Percentiles rank a stretch among this genome's conserved stretches.
These are phyloP conservation scores for Schizaphis graminum DNA, from an alignment of 2,888 invertebrate species.

Conservation along the genomic window DNA sequence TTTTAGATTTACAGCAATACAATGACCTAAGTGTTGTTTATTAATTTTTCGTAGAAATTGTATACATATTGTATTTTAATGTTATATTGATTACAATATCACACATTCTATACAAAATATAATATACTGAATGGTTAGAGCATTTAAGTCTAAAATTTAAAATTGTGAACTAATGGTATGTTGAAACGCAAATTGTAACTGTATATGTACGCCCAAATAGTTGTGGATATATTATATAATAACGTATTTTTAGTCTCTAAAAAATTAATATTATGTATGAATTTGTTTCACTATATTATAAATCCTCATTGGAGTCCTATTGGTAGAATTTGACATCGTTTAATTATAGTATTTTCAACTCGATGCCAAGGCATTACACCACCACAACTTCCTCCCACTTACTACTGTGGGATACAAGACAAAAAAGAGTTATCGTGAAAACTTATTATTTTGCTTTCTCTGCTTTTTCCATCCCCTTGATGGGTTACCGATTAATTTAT, in stretches of 20 bases:
- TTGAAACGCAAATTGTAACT: no score
- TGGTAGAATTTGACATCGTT: slow-evolving; percentile 32
- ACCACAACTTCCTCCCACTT: background rate
- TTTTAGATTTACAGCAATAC: no score
- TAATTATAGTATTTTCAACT: slow-evolving; percentile 27
- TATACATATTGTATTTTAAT: no score
- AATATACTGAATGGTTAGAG: no score
- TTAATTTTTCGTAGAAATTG: no score
- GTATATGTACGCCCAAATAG: background rate
- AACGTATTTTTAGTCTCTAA: background rate
- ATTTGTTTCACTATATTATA: background rate
- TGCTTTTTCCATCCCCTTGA: background rate
- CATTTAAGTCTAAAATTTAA: no score
- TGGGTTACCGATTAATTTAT: slow-evolving; percentile 60
- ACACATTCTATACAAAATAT: no score
- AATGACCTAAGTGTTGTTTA: no score
- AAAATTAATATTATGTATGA: background rate
- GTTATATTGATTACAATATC: no score
- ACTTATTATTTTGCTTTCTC: slow-evolving; percentile 50
- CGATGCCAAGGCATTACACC: slow-evolving; percentile 44
- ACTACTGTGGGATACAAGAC: background rate
- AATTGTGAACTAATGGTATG: no score
- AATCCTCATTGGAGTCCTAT: background rate
- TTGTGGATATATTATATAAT: background rate
- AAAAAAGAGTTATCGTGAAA: slow-evolving; percentile 38